Percentiles rank a stretch among this genome's conserved stretches.
Conservation (phyloP, 2,888 invertebrate species). For the Catocala fraxini region DNA sequence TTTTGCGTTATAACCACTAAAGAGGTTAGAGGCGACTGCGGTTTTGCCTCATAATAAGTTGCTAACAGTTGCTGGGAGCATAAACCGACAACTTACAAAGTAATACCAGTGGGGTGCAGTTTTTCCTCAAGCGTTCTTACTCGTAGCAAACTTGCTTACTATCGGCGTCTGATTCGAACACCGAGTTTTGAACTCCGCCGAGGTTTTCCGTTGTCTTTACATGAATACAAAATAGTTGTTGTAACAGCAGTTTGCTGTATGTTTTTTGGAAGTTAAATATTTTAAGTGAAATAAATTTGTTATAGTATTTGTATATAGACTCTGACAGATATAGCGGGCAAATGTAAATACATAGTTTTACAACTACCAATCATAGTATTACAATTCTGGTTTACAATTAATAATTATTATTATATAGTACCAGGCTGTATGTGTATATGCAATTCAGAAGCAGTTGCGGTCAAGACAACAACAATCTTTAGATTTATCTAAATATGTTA, state of each 20-base stretch:
- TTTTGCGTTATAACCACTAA: slow-evolving; percentile 39
- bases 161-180: slow-evolving; percentile 30
- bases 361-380: no score
- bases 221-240: slow-evolving; percentile 18
- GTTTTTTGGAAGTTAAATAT: background rate
- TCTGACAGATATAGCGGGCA: no score
- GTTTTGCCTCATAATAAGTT: slow-evolving; percentile 58
- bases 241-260: background rate
- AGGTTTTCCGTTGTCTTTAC: slow-evolving; percentile 33
- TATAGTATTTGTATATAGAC: no score
- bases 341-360: no score
- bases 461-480: no score
- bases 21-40: slow-evolving; percentile 45
- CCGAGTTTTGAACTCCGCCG: slow-evolving; percentile 24
- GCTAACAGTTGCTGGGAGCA: slow-evolving; percentile 43
- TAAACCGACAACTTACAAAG: slow-evolving; percentile 47
- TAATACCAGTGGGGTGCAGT: slow-evolving; percentile 51
- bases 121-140: slow-evolving; percentile 45
- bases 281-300: background rate
- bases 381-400: no score
- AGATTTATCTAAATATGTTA: no score
- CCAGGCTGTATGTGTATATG: no score
- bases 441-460: no score
- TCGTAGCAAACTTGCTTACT: slow-evolving; percentile 29
- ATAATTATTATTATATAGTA: no score